Evolutionary conservation across 37 sponge, comb jelly and placozoan species (phyloP).

Genomic region (Aphrocallistes beatrix): DNA sequence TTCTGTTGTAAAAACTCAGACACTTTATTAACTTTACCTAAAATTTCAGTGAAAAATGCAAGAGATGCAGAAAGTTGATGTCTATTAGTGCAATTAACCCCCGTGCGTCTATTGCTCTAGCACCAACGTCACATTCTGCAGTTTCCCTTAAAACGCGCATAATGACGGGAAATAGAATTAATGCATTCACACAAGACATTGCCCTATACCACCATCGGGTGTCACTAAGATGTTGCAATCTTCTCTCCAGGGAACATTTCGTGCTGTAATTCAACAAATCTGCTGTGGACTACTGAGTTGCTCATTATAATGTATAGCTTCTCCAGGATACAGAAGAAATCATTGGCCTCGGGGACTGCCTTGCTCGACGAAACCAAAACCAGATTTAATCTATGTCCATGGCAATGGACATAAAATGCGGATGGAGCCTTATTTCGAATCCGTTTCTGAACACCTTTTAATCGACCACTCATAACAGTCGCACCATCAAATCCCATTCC

Average conservation of each 20-base stretch:
- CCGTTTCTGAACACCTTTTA: slow-evolving; percentile 35
- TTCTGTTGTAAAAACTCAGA: neutral
- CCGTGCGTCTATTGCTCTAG: neutral
- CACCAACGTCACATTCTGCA: neutral
- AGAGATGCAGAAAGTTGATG: neutral
- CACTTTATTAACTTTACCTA: neutral
- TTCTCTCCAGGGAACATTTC: neutral
- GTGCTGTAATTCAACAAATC: neutral
- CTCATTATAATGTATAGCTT: slow-evolving; percentile 34
- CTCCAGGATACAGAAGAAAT: slow-evolving; percentile 38
- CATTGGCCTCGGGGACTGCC: slow-evolving; percentile 32
- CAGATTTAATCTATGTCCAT: slow-evolving; percentile 33
- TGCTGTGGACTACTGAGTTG: slow-evolving; percentile 24
- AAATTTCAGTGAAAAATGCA: neutral
- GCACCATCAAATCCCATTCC: slow-evolving; percentile 50
- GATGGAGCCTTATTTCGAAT: slow-evolving; percentile 33
- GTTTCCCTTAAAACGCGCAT: neutral
- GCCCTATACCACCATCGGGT: slow-evolving; percentile 9
- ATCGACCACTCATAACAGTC: slow-evolving; percentile 48
- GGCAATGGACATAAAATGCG: slow-evolving; percentile 43
- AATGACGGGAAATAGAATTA: neutral
- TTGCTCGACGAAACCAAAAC: slow-evolving; percentile 44
- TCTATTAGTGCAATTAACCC: neutral
- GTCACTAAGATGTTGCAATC: neutral
- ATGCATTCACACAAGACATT: neutral